Evolutionary conservation across 2,888 invertebrate species (phyloP), one percentile per base, ranked within the genome.

Genomic region (Argynnis bischoffii): DNA sequence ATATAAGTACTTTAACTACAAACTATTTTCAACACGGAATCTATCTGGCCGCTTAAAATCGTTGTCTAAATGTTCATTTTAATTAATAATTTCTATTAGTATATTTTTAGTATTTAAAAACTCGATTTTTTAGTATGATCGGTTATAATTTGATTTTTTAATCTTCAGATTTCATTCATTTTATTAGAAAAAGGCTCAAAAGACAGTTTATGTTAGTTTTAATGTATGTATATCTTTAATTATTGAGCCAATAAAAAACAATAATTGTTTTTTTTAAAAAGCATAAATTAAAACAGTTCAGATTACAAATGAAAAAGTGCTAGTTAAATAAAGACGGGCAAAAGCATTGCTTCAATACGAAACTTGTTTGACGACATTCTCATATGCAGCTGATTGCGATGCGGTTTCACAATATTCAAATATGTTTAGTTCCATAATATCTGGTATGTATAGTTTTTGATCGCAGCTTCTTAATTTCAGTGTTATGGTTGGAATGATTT

Each of bases 351-450:
- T 60, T 60, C 47, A 48, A 60, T 50, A 60, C 26, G 14, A 51
- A 66, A 71, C 69, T 48, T n/a, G 71, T 64, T 61, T 5, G 55
- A 64, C 71, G 18, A 63, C 71, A 71, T 71, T 71, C 71, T 50
- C 57, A n/a, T 21, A 46, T 31, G 13, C 61, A 59, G 66, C 61
- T 61, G 65, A 66, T 69, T 69, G 66, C 69, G 69, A 63, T 63
- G 64, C 61, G 47, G 55, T 66, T 69, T 55, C 60, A 67, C 51
- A 69, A 69, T 69, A 69, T 69, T 69, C 61, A 64, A 70, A 70
- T 69, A 26, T 35, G 55, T 64, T 61, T 54, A 47, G 48, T 69
- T 54, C 53, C 54, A 47, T 65, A 65, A 65, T 54, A 47, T 56
- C 50, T 46, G 26, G 57, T 64, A 55, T 55, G 14, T 55, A 18